These are phyloP conservation scores for Hyaena hyaena DNA, from an alignment of 2,113 vertebrate genomes.

Conservation along the genomic window DNA sequence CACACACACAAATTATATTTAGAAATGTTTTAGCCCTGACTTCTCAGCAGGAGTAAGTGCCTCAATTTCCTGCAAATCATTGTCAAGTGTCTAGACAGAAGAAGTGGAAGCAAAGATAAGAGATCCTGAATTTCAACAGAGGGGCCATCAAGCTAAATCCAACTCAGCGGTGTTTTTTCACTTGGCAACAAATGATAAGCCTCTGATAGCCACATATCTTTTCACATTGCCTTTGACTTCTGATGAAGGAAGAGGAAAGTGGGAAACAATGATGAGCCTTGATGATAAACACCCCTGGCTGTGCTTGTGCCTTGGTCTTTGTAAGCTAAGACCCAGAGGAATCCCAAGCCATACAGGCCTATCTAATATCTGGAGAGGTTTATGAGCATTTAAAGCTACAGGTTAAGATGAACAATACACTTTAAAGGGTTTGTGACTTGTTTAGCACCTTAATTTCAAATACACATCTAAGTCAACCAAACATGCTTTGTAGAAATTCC, in stretches of 20 bases:
- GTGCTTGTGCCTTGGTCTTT: not conserved
- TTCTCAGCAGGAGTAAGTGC: slow-evolving; percentile 75
- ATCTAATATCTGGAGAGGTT: slow-evolving; percentile 40
- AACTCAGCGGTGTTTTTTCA: slow-evolving; percentile 73
- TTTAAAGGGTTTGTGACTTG: slow-evolving; percentile 13
- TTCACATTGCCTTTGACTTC: slow-evolving; percentile 61
- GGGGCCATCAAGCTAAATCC: slow-evolving; percentile 62
- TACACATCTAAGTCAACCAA: slow-evolving; percentile 15
- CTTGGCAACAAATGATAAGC: slow-evolving; percentile 73
- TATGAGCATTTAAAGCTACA: slow-evolving; percentile 41
- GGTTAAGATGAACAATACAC: slow-evolving; percentile 46
- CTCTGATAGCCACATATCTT: slow-evolving; percentile 60
- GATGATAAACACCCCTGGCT: slow-evolving; percentile 54
- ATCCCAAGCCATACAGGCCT: not conserved
- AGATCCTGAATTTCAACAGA: slow-evolving; percentile 72
- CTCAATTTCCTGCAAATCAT: slow-evolving; percentile 82
- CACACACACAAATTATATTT: slow-evolving; percentile 74
- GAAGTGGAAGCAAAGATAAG: slow-evolving; percentile 80
- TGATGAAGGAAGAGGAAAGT: slow-evolving; percentile 69
- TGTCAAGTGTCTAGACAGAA: slow-evolving; percentile 81
- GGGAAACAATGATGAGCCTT: slow-evolving; percentile 55
- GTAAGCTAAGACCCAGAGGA: slow-evolving; percentile 51
- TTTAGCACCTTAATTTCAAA: slow-evolving; percentile 45
- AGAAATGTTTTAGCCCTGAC: slow-evolving; percentile 73
- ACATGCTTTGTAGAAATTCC: slow-evolving; percentile 27